Conservation (phyloP, 2,113 vertebrate genomes). For the Seriola aureovittata region DNA sequence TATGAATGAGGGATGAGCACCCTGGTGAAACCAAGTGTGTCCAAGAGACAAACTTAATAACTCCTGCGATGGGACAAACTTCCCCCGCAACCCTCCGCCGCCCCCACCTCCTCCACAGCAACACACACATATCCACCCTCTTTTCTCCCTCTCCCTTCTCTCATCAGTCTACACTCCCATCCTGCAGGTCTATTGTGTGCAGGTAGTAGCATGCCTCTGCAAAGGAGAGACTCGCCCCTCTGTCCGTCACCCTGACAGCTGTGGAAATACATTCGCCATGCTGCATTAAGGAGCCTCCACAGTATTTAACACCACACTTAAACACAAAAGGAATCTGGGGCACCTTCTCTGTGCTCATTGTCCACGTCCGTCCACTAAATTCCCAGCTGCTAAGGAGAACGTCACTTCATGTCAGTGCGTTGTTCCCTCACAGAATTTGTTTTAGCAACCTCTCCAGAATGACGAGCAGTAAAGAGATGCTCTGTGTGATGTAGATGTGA, state of each 20-base stretch:
- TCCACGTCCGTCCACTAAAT: constrained; percentile 27
- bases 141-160: constrained; percentile 8
- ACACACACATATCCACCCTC: constrained; percentile 38
- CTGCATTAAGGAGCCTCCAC: constrained; percentile 82
- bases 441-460: constrained; percentile 1
- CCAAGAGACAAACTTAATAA: constrained; percentile 98
- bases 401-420: constrained; percentile 3
- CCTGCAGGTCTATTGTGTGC: constrained; percentile 91
- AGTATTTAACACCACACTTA: constrained; percentile 57
- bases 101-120: constrained; percentile 73
- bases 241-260: constrained; percentile 94
- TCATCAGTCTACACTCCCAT: constrained; percentile 56
- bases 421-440: constrained; percentile 10
- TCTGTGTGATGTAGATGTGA: constrained; percentile 15
- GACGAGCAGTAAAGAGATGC: neutral
- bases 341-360: constrained; percentile 33
- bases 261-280: constrained; percentile 93
- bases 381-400: constrained; percentile 1
- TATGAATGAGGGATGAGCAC: constrained; percentile 95
- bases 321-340: constrained; percentile 59
- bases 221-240: constrained; percentile 83
- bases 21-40: constrained; percentile 96
- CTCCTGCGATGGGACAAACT: constrained; percentile 93
- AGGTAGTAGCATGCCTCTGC: constrained; percentile 88
- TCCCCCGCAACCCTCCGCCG: constrained; percentile 84